Base-by-base conservation (phyloP, 2,113 vertebrate genomes). In the Nothocercus julius region DNA sequence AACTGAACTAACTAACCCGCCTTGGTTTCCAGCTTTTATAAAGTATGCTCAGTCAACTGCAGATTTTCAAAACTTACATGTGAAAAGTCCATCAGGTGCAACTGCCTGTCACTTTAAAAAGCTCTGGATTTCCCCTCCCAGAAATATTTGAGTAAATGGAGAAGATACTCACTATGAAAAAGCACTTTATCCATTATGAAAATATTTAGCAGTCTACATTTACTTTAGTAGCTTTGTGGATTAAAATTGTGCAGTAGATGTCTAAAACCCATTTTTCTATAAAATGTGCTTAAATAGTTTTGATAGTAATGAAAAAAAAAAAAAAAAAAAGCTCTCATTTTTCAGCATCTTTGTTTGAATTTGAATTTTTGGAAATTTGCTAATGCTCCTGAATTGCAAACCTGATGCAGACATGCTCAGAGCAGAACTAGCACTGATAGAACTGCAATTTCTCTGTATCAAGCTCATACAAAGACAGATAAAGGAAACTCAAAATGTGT, bases 381-480 rank as follows among this genome's bases (percentile, higher is more conserved):
- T 40, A 16, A 73, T 62, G 19, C 30, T 64, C 32, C 40, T 74
- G 49, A 80, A 72, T 45, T 40, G 66, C 10, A 61, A 54, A 61
- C 42, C 77, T 44, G 67, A 85, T 49, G 7, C 53, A 78, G 79
- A 86, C 49, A 77, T 45, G 64, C 67, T 72, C 3, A 83, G 54
- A 47, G 42, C 9, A 89, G 47, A 89, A 16, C 11, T 49, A 53
- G 8, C 21, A 53, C 88, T 70, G 74, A 72, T 68, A 61, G 63
- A 92, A 49, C 66, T 81, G 13, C 51, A 54, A 56, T 54, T 72
- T 66, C 92, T 72, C 14, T 72, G 45, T 59, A 78, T 9, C 2
- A 94, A 73, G 21, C 30, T 87, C 85, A 88, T 83, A 87, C 86
- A 90, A 19, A 76, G 70, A 85, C 32, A n/a, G 20, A 58, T 87